phyloP scores from a whole-genome alignment of 2,113 vertebrate species.

The Campylorhamphus procurvoides region DNA sequence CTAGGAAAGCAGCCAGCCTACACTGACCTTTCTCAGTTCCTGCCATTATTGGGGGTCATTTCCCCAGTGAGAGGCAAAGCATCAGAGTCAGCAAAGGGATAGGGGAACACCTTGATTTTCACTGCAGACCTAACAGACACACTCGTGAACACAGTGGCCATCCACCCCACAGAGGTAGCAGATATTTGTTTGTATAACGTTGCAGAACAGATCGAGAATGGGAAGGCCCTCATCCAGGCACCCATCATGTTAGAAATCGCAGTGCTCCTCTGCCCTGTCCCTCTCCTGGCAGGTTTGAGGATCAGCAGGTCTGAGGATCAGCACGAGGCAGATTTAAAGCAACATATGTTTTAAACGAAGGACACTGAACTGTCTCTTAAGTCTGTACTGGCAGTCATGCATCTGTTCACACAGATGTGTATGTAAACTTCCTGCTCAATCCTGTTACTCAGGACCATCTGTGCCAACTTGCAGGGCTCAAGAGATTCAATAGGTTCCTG shows the following conservation, averaged over 20 bases:
- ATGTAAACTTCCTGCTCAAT: fast-evolving
- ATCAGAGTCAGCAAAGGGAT: neutral
- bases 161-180: neutral
- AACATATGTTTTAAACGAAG: neutral
- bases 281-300: neutral
- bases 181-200: fast-evolving
- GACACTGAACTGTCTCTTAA: neutral
- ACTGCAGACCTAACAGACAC: neutral
- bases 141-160: neutral
- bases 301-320: neutral
- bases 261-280: neutral
- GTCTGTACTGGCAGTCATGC: neutral
- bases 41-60: neutral
- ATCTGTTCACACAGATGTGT: neutral
- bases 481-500: neutral
- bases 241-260: neutral
- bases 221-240: neutral
- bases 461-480: neutral
- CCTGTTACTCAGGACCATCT: neutral
- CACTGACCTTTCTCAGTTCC: neutral
- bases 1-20: neutral
- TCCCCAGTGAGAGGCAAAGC: neutral
- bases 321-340: neutral
- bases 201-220: neutral
- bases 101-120: neutral